Evolutionary conservation across 2,888 invertebrate species (phyloP), one percentile per base, ranked within the genome.

Genomic region (Criorhina ranunculi): DNA sequence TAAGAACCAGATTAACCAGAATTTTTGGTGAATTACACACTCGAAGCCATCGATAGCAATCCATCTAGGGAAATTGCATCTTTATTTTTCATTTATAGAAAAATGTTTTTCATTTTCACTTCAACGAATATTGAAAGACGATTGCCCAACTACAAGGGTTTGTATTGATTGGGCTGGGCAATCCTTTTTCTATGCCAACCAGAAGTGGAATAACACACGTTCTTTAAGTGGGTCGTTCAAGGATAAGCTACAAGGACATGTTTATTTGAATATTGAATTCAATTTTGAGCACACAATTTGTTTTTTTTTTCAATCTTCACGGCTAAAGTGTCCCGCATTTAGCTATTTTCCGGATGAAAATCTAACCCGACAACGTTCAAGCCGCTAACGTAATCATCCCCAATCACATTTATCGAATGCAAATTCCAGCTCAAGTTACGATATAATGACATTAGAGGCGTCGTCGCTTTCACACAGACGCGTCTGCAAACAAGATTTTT

Each of bases 371-470:
- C 40, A 40, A 29, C 40, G 2, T 42, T 8, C 9, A 57, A 46
- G n/a, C 12, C 11, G 2, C 33, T 37, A n/a, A 60, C 82, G 82
- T 83, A 73, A 83, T 78, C 83, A 40, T 37, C 73, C 67, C 67
- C 78, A 83, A 79, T 83, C 78, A 73, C 67, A 64, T 83, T 73
- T 62, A 79, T 85, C 70, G 79, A 85, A 75, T 76, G 85, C 75
- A 85, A 80, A 80, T 85, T 75, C 69, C 79, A 57, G 70, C 75
- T 85, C 80, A 75, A 59, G 79, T 85, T 85, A 76, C 85, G 46
- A 80, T 75, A 70, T 85, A 85, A 80, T 80, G 85, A 80, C 80
- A 80, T 85, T 80, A 80, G 66, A 85, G 70, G 75, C 83, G 83
- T 85, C 80, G 57, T 72, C 66, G 75, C 44, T 46, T 70, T 70